phyloP scores from a whole-genome alignment of 2,888 invertebrate genomes.

The Theodoxus fluviatilis region DNA sequence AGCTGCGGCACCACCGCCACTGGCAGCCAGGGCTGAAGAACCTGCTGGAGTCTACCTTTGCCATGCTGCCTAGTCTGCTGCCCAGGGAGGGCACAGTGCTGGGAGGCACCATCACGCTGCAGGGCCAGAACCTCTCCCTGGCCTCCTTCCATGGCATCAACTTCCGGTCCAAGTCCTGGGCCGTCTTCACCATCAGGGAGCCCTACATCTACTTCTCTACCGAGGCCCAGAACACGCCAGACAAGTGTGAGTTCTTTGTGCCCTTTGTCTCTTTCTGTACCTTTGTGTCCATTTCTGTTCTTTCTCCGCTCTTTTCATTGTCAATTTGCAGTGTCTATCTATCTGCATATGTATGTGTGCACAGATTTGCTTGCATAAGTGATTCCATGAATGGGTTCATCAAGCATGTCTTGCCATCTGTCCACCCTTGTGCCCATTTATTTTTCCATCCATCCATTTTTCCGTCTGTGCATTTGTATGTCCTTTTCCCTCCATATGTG shows the following conservation, averaged over 20 bases:
- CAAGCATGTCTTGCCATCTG: not conserved
- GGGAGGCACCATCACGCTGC: slow-evolving; percentile 80
- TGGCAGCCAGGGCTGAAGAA: slow-evolving; percentile 89
- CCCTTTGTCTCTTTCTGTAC: no score
- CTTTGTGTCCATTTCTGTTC: slow-evolving; percentile 16
- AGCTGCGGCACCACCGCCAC: slow-evolving; percentile 80
- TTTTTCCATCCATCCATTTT: no score
- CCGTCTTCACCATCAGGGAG: slow-evolving; percentile 89
- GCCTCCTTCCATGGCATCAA: slow-evolving; percentile 98
- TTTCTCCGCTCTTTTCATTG: not conserved
- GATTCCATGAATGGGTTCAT: not conserved
- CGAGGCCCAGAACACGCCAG: slow-evolving; percentile 76
- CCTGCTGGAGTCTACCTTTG: slow-evolving; percentile 82
- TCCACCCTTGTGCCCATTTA: not conserved
- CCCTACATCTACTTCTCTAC: slow-evolving; percentile 69
- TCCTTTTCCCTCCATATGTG: no score
- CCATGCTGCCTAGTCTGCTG: slow-evolving; percentile 66
- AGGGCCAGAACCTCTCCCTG: slow-evolving; percentile 83
- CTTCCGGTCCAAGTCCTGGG: slow-evolving; percentile 95
- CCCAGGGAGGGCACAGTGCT: slow-evolving; percentile 75
- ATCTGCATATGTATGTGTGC: no score
- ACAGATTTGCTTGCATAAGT: no score
- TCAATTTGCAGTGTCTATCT: no score
- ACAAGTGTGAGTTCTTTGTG: slow-evolving; percentile 49
- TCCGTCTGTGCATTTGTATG: no score